Base-by-base conservation (phyloP, 2,797 vertebrate species). In the Syndactyla subalaris region DNA sequence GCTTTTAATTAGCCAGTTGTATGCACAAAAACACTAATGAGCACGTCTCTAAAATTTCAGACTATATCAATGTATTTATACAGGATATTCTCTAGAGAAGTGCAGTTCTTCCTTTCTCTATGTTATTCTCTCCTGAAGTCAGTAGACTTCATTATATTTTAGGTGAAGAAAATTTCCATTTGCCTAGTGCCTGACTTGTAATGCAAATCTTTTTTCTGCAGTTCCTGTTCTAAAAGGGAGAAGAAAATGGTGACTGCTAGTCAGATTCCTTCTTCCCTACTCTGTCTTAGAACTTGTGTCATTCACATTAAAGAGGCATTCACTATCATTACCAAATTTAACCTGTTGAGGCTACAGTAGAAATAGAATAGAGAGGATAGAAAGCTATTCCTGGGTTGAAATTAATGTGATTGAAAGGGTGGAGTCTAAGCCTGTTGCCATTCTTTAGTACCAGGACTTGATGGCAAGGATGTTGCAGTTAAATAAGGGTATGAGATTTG, bases 1-100 rank as follows among this genome's bases (percentile, higher is more conserved):
- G 21, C 79, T 93, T 93, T 88, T 95, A 92, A 90, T 96, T 93
- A 94, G 63, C 22, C 57, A 66, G 3, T 67, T 32, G 72, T 48
- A 61, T 62, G 45, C 58, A 68, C 39, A 72, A 52, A 89, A 72
- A 1, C 22, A 34, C 39, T 88, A 61, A 85, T 48, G 65, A 83
- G 22, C 43, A 49, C 6, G 3, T 70, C 38, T 45, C 8, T 73
- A 57, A 59, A 46, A 89, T 73, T 79, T 91, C 58, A 58, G 30
- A 36, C 45, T 74, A 3, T 65, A 17, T 55, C 2, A 36, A 14
- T 92, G 5, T 36, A 51, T 82, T 77, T 82, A 70, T 63, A 46
- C 22, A 59, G 7, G 39, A 30, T 20, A 7, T 85, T 70, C 21
- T 90, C 51, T 34, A 32, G 39, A 49, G 63, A 63, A 72, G 7